Evolutionary conservation across 1,140 invertebrate genomes (phyloP), one percentile per base, ranked within the genome.

Genomic region (Metaphire vulgaris): DNA sequence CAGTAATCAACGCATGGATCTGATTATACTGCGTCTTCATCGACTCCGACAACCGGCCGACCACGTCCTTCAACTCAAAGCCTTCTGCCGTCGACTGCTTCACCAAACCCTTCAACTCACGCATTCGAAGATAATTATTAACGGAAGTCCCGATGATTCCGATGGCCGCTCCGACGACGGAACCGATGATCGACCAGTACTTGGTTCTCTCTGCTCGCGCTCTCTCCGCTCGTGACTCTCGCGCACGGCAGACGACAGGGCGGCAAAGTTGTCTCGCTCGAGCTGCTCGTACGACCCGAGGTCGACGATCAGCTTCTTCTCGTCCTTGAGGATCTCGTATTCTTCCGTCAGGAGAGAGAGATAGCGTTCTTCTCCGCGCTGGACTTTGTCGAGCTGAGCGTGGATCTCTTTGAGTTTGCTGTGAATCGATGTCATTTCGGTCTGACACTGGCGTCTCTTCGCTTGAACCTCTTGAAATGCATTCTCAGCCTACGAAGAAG

Each of bases 181-280:
- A 92, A 21, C 90, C 91, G 29, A 91, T 89, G 69, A 92, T 88
- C 72, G 91, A 91, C 90, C 91, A 92, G 81, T 92, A 92, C 83
- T 92, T 92, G 74, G 91, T 92, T 79, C 90, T 87, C 82, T 92
- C 91, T 16, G 90, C 90, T 81, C 91, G 89, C 1, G 90, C 89
- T 67, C 91, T 82, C 83, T 92, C 91, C 90, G 88, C 81, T 92
- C 91, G 80, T 92, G 91, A 75, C 90, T 90, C 21, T 91, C 88
- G 79, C 92, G 89, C 0, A 92, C 87, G 0, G 90, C 89, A 14
- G 89, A 89, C 0, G 90, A 91, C 77, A 92, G 88, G 0, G 87
- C 83, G 0, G 88, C 85, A 82, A 92, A 92, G 41, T 88, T 83
- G 72, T 92, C 90, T 56, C 91, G 84, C 82, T 92, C 91, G 16